Base-by-base conservation (phyloP, 2,888 invertebrate species). In the Xestobium rufovillosum region DNA sequence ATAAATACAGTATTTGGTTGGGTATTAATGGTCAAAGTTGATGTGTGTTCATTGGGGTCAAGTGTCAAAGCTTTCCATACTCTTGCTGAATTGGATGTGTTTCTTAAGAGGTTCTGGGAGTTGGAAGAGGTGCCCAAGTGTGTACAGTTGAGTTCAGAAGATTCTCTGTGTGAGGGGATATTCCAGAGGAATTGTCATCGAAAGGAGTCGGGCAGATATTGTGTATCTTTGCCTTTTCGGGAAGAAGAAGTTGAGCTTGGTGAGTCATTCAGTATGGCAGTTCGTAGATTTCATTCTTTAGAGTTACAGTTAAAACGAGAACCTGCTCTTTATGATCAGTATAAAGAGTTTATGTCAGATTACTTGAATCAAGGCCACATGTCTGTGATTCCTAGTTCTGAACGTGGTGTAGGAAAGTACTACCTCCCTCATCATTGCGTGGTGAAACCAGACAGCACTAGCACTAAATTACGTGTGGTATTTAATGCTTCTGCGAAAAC, bases 371-470 rank as follows among this genome's bases (percentile, higher is more conserved):
- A 26, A 10, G 36, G 36, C n/a, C 37, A 43, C 26, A 42, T 42
- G 38, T 13, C 38, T 1, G 10, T 25, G 6, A 25, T 25, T 8
- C 9, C n/a, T 26, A 1, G 11, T 3, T 13, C 9, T 8, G n/a
- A n/a, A 4, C 12, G 11, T 3, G 8, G 15, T 4, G 3, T 8
- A 6, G 10, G n/a, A 8, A 16, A 14, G 19, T 39, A 42, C 26
- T 44, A 26, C 13, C 36, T 44, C 6, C 42, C 42, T 11, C 42
- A 43, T 36, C 42, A 44, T 16, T 39, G 32, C 10, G 34, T 43
- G 2, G 2, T 28, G 1, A 38, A 35, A 13, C 19, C 14, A 2
- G 36, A 34, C 14, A 31, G 26, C 10, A 9, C 13, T 1, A 31
- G 26, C 2, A 36, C 36, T 9, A 41, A 41, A 32, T 10, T 41